Conservation (phyloP, 2,113 vertebrate genomes). For the Burhinus bistriatus region DNA sequence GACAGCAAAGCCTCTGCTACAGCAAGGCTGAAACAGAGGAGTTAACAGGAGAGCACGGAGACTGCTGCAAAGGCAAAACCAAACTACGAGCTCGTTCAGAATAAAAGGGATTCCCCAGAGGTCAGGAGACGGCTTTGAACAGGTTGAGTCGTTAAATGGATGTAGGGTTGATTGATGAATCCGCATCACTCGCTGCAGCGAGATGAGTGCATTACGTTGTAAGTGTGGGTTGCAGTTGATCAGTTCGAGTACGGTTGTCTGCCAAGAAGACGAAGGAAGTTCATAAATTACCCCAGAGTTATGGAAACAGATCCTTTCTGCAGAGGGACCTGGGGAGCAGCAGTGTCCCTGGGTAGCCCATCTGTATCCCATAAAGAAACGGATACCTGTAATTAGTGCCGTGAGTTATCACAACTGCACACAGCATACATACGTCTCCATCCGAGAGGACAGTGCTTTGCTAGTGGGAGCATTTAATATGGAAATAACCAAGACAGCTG, state of each 20-base stretch:
- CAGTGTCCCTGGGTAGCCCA: not conserved
- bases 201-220: not conserved
- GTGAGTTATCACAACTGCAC: not conserved
- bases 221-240: not conserved
- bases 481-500: not conserved
- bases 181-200: not conserved
- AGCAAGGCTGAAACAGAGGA: not conserved
- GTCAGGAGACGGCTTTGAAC: not conserved
- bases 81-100: accelerated
- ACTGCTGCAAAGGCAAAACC: not conserved
- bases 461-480: not conserved
- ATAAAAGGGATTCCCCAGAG: not conserved
- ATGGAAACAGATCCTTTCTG: not conserved
- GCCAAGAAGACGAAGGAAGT: not conserved
- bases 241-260: not conserved
- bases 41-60: not conserved
- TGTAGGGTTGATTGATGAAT: not conserved
- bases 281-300: not conserved
- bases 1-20: not conserved
- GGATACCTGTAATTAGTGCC: not conserved
- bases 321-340: not conserved
- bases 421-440: accelerated
- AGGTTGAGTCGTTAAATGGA: not conserved
- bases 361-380: not conserved
- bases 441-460: not conserved